Conservation (phyloP, 2,797 vertebrate species). For the Gymnopithys bicolor region DNA sequence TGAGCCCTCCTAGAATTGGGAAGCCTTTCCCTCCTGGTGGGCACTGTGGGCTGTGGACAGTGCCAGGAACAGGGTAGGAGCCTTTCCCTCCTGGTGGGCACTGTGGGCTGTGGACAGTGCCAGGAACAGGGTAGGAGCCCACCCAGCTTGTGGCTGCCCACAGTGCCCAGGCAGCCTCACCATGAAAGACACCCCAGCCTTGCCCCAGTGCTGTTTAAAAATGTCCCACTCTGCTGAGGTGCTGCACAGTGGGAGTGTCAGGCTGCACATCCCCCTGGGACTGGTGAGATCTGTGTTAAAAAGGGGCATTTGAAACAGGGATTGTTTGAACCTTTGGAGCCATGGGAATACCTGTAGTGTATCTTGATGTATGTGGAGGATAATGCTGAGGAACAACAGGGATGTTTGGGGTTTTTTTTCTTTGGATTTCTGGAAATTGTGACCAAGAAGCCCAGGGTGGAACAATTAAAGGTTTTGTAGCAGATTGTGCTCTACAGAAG, state of each 20-base stretch:
- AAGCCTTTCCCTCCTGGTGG: background rate
- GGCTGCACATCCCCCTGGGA: fast-evolving
- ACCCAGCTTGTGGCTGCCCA: background rate
- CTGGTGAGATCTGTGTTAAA: background rate
- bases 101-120: background rate
- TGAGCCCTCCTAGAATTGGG: background rate
- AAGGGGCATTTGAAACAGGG: background rate
- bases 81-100: no score
- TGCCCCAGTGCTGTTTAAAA: background rate
- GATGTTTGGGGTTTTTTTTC: background rate
- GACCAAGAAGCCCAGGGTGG: background rate
- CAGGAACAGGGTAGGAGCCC: background rate
- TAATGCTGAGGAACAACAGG: background rate
- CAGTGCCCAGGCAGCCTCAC: background rate
- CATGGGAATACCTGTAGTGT: fast-evolving
- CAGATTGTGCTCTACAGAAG: background rate
- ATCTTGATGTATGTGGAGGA: fast-evolving
- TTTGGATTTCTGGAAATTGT: background rate
- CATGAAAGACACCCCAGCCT: background rate
- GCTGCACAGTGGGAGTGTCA: background rate
- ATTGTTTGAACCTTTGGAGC: background rate
- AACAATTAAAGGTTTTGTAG: background rate
- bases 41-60: no score
- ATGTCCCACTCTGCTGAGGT: background rate
- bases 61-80: no score